Base-by-base conservation (phyloP, 92 coral and sea anemone genomes). In the Parazoanthus swiftii region DNA sequence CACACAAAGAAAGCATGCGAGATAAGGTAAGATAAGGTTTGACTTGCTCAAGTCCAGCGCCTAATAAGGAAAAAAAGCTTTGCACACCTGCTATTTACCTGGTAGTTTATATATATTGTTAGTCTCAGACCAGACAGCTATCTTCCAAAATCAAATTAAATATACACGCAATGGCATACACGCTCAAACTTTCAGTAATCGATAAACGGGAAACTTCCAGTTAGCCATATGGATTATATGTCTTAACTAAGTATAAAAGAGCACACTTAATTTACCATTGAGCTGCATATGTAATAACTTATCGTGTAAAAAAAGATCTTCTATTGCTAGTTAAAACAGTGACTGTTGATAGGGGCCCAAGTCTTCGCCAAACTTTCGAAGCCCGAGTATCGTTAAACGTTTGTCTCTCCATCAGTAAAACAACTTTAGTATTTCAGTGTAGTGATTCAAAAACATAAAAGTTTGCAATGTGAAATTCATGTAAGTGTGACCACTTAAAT, bases 1-100 rank as follows among this genome's bases (percentile, higher is more conserved):
- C 58, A 84, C 54, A 70, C 66, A 84, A 71, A 43, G 29, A 84
- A 84, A 84, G 65, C 78, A 33, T 68, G 58, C 25, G 43, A 70
- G 87, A 71, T 71, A 33, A 48, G 35, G 67, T 72, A 16, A 44
- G 79, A 54, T 80, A 56, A 58, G 26, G 72, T 56, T 48, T 58
- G 67, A 48, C 37, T 48, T 46, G 44, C 46, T 15, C 42, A 51
- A 46, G 16, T 56, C 66, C 66, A 46, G 67, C 21, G 23, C 67
- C 68, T 84, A 71, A 70, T 84, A 43, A 26, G 66, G 79, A 20
- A 20, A 0, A 84, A 71, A 70, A 84, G 11, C 43, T 25, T 71
- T 29, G 79, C 79, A 84, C 56, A 48, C 77, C 79, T 46, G 43
- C 6, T 70, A 84, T 29, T 72, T 84, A 48, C 26, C 86, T 43